Percentiles rank a stretch among this genome's conserved stretches.
Evolutionary conservation across 2,888 invertebrate genomes (phyloP).

Genomic region (Hylaea fasciaria): DNA sequence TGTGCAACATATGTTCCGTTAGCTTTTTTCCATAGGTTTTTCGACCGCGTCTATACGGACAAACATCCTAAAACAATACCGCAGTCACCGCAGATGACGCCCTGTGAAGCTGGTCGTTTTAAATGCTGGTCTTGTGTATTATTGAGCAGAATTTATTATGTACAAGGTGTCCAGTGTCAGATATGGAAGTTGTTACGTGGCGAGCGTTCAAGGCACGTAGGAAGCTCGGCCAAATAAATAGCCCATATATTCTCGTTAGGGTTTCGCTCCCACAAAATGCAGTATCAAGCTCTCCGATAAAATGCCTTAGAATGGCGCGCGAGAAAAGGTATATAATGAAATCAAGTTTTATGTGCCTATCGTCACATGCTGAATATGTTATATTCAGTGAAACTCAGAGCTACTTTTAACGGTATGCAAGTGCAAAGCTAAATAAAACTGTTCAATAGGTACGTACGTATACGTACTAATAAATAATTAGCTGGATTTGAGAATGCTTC

Average conservation of each 20-base stretch:
- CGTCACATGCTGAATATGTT: neutral
- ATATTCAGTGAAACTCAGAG: neutral
- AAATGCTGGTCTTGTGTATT: constrained; percentile 50
- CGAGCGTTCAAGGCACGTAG: constrained; percentile 60
- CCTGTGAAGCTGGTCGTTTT: constrained; percentile 36
- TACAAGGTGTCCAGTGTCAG: constrained; percentile 56
- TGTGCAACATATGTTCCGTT: constrained; percentile 48
- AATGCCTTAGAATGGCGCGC: constrained; percentile 53
- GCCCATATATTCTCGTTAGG: constrained; percentile 67
- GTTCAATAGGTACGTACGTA: too few relatives aligned
- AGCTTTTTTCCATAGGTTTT: constrained; percentile 28
- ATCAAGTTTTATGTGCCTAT: constrained; percentile 1
- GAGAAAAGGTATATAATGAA: constrained; percentile 21
- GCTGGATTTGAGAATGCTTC: too few relatives aligned
- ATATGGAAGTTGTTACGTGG: constrained; percentile 64
- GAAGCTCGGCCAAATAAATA: constrained; percentile 64
- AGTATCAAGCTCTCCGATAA: constrained; percentile 50
- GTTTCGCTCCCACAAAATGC: constrained; percentile 56
- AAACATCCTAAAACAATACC: constrained; percentile 31
- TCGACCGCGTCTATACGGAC: constrained; percentile 26
- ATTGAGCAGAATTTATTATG: constrained; percentile 55
- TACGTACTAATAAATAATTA: too few relatives aligned
- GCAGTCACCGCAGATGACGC: constrained; percentile 7
- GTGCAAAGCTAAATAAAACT: neutral
- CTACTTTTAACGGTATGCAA: neutral